These are phyloP conservation scores for Sarcophaga rosellei DNA, from an alignment of 2,888 invertebrate species.

Conservation along the genomic window DNA sequence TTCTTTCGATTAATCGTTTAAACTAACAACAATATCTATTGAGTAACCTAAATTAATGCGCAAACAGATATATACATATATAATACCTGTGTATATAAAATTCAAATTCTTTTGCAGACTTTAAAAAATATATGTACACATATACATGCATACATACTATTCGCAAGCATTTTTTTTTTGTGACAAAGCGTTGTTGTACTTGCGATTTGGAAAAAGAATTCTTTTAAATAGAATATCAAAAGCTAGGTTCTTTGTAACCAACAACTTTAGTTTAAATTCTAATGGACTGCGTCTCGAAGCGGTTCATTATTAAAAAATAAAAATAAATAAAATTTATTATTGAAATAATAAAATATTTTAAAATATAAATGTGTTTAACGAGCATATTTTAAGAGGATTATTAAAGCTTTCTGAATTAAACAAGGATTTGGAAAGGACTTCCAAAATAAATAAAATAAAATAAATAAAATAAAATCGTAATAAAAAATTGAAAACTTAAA, in stretches of 20 bases:
- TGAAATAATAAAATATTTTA: neutral
- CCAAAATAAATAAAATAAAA: neutral
- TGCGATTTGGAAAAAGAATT: neutral
- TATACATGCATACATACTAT: neutral
- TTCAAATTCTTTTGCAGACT: constrained; percentile 16
- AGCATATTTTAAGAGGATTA: no score
- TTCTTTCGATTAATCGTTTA: no score
- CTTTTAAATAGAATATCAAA: constrained; percentile 9
- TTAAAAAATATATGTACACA: neutral
- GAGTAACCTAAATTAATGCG: no score
- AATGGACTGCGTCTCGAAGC: constrained; percentile 9
- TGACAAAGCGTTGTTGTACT: neutral
- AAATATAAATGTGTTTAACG: neutral
- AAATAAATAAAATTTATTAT: neutral
- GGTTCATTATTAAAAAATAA: neutral
- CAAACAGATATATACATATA: neutral
- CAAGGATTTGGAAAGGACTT: neutral
- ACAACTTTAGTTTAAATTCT: constrained; percentile 40
- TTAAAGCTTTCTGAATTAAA: neutral
- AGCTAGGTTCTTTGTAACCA: constrained; percentile 4
- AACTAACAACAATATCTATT: no score
- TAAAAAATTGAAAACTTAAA: neutral
- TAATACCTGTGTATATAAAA: neutral
- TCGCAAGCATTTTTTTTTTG: neutral
- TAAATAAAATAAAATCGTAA: neutral